Evolutionary conservation across 1,140 invertebrate species (phyloP), one percentile per base, ranked within the genome.

Genomic region (Bombus superbus): DNA sequence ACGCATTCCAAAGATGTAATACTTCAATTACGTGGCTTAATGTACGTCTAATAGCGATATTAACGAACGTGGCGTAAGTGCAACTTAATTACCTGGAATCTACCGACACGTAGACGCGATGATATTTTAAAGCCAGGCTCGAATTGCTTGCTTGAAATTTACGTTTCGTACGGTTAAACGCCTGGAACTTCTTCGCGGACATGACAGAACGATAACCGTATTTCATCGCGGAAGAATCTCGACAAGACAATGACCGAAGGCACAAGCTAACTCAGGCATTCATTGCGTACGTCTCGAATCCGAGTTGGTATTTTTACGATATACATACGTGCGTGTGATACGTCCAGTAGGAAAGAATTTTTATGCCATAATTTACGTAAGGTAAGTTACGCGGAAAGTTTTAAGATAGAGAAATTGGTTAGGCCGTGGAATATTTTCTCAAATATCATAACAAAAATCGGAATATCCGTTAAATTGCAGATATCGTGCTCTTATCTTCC

Each of bases 51-150:
- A 47, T 71, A 78, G 74, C 13, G 38, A 77, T 62, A 84, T 84
- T 77, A 80, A 84, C 83, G 66, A 47, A 84, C 83, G 66, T 22
- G 10, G 66, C 64, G 40, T 84, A 72, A 72, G 76, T 80, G 66
- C 68, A 53, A 59, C 83, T 84, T 84, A 84, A 84, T 84, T 78
- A 71, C 66, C n/a, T 22, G 18, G 66, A 47, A 44, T 47, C 44
- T 44, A 15, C 66, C 13, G 62, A 2, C 42, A 11, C 1, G 72
- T 13, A 62, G n/a, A 64, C 25, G 9, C 15, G 71, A 32, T 6
- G 74, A 78, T 68, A 59, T 13, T 32, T 76, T 42, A 35, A 76
- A 83, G 15, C 42, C 32, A 28, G 71, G 44, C 35, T 35, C 15
- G 25, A 25, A 35, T n/a, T 35, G 38, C 32, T 44, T 8, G 11